Evolutionary conservation across 2,888 invertebrate species (phyloP), one percentile per base, ranked within the genome.

Genomic region (Mythimna ferrago): DNA sequence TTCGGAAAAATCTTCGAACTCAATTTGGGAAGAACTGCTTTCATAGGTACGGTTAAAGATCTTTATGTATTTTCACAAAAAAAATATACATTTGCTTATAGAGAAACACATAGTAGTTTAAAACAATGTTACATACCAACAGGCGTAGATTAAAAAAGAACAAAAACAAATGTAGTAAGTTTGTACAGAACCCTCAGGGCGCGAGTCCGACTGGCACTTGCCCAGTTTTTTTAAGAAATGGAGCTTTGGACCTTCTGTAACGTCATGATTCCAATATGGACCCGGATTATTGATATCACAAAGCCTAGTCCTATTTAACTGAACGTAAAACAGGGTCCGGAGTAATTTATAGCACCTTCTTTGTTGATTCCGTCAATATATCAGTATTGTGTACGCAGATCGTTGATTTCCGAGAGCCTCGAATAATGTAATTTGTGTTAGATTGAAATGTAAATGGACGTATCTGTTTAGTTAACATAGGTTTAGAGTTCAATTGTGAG

Each of bases 261-360:
- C 11, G 58, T 0, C 2, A 16, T 9, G 32, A 6, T 14, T 9
- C 4, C 53, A 66, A 68, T 21, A 53, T 32, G 62, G 35, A 58
- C 14, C 51, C 38, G 62, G 78, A 77, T 81, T 77, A 77, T 81
- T 73, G 71, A 71, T 81, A 73, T 77, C 62, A 71, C 81, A 73
- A 81, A 77, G 81, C 65, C 66, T 62, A 68, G 70, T 74, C 57
- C 70, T 68, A 69, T 74, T 80, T 76, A 67, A 80, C 32, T 19
- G 56, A 73, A 66, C 62, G 71, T 38, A 73, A 66, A 71, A 76
- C 75, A 74, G 71, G 70, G 66, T 62, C 62, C 71, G 75, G 73
- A 81, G 81, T 81, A 75, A 83, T 83, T 83, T 83, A 81, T 83
- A 66, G 76, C n/a, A 32, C 53, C 35, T 76, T 76, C 76, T 76